Conservation (phyloP, 2,797 vertebrate genomes). For the Myotis vivesi region DNA sequence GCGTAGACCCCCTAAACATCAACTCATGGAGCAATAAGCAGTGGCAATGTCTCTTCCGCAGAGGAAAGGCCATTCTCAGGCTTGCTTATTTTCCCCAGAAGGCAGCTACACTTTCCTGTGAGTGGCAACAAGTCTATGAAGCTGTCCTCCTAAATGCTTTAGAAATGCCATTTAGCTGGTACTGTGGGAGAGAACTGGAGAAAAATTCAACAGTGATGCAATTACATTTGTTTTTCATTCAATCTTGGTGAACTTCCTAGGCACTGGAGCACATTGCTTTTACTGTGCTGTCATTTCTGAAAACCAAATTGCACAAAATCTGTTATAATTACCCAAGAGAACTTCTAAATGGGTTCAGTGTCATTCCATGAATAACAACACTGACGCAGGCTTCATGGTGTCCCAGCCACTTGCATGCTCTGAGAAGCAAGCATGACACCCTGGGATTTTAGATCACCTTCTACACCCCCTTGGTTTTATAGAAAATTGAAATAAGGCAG, state of each 20-base stretch:
- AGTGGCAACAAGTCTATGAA: not conserved
- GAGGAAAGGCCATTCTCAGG: not conserved
- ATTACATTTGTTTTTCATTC: slow-evolving; percentile 65
- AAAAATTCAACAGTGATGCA: slow-evolving; percentile 42
- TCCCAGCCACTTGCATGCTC: not conserved
- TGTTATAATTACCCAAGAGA: slow-evolving; percentile 48
- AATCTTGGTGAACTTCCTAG: slow-evolving; percentile 58
- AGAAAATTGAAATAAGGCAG: not conserved
- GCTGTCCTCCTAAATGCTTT: slow-evolving; percentile 50
- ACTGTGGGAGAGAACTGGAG: slow-evolving; percentile 48
- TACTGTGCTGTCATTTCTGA: slow-evolving; percentile 66
- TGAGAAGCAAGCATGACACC: not conserved
- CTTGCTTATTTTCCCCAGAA: slow-evolving; percentile 47
- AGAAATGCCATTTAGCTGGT: slow-evolving; percentile 56
- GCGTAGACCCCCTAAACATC: not conserved
- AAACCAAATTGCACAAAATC: slow-evolving; percentile 56
- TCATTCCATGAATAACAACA: not conserved
- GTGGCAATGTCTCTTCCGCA: not conserved
- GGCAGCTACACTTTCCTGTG: slow-evolving; percentile 40
- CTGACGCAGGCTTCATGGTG: not conserved
- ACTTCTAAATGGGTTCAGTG: not conserved
- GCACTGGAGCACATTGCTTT: slow-evolving; percentile 57
- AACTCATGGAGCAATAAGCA: not conserved
- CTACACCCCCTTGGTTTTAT: not conserved
- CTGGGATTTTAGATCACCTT: not conserved